Evolutionary conservation across 2,888 invertebrate genomes (phyloP).

Genomic region (Synanthedon tipuliformis): DNA sequence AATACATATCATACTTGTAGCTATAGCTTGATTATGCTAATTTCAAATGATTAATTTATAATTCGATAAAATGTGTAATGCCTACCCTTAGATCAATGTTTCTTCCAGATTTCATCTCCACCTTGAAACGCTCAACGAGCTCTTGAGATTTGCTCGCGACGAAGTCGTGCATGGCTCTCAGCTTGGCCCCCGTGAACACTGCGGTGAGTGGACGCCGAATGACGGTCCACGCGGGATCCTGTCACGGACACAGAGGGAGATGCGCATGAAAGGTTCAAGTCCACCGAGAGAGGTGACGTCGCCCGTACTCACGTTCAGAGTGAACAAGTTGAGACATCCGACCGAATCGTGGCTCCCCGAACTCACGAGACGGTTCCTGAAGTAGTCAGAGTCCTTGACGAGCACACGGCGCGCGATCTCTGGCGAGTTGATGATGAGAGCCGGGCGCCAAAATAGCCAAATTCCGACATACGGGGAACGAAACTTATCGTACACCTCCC

Average conservation of each 20-base stretch:
- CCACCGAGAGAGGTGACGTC: not conserved
- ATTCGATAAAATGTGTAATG: not conserved
- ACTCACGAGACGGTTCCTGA: slow-evolving; percentile 28
- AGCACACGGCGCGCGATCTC: slow-evolving; percentile 33
- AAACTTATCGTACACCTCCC: slow-evolving; percentile 21
- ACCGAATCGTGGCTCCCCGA: slow-evolving; percentile 35
- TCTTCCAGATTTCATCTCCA: slow-evolving; percentile 10
- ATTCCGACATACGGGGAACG: slow-evolving; percentile 34
- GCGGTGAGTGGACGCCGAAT: slow-evolving; percentile 22
- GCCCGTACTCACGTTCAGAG: slow-evolving; percentile 31
- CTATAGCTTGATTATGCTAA: not conserved
- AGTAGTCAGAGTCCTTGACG: slow-evolving; percentile 33
- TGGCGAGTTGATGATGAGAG: slow-evolving; percentile 33
- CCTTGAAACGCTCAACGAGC: slow-evolving; percentile 16
- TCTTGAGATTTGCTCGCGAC: slow-evolving; percentile 17
- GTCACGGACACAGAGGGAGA: not conserved
- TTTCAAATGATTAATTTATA: not conserved
- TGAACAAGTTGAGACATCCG: slow-evolving; percentile 32
- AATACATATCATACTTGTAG: no score
- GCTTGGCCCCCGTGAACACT: slow-evolving; percentile 27
- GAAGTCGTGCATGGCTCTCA: slow-evolving; percentile 16
- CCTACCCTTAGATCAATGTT: slow-evolving; percentile 17
- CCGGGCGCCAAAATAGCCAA: slow-evolving; percentile 44
- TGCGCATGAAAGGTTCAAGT: no score
- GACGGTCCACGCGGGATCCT: slow-evolving; percentile 33